Conservation (phyloP, 2,113 vertebrate genomes). For the Epinephelus lanceolatus region DNA sequence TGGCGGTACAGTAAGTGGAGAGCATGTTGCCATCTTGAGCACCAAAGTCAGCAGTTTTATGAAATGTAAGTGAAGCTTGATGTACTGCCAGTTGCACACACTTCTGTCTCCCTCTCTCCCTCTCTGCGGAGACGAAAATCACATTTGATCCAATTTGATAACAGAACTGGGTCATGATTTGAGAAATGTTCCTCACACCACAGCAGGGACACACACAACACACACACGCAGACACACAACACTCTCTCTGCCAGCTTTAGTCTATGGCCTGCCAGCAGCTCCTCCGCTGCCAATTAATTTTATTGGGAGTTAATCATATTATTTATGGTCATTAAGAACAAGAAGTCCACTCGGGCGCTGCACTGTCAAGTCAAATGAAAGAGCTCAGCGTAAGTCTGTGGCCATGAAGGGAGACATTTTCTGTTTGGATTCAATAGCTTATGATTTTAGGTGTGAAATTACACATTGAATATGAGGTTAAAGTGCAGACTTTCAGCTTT, state of each 20-base stretch:
- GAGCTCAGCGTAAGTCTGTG: constrained; percentile 9
- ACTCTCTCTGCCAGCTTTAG: constrained; percentile 57
- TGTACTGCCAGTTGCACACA: constrained; percentile 63
- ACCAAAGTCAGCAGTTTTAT: constrained; percentile 66
- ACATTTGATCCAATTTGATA: constrained; percentile 77
- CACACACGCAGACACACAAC: constrained; percentile 16
- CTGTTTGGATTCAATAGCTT: constrained; percentile 10
- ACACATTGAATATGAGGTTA: constrained; percentile 23
- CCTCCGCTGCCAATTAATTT: constrained; percentile 68
- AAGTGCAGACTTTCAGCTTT: constrained; percentile 17
- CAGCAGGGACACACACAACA: constrained; percentile 47
- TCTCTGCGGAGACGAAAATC: constrained; percentile 64
- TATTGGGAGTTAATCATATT: constrained; percentile 74
- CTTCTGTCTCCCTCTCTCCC: constrained; percentile 39
- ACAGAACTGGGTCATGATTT: constrained; percentile 79
- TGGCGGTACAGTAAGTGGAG: constrained; percentile 12
- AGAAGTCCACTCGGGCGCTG: constrained; percentile 45
- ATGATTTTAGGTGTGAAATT: constrained; percentile 49
- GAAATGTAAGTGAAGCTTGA: constrained; percentile 52
- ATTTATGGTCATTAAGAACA: constrained; percentile 74
- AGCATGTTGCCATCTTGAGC: constrained; percentile 23
- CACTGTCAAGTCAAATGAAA: constrained; percentile 48
- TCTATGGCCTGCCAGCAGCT: constrained; percentile 64
- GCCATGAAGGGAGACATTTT: constrained; percentile 22
- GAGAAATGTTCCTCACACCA: constrained; percentile 74